Conservation (phyloP, 2,797 vertebrate genomes). For the Microhierax caerulescens region DNA sequence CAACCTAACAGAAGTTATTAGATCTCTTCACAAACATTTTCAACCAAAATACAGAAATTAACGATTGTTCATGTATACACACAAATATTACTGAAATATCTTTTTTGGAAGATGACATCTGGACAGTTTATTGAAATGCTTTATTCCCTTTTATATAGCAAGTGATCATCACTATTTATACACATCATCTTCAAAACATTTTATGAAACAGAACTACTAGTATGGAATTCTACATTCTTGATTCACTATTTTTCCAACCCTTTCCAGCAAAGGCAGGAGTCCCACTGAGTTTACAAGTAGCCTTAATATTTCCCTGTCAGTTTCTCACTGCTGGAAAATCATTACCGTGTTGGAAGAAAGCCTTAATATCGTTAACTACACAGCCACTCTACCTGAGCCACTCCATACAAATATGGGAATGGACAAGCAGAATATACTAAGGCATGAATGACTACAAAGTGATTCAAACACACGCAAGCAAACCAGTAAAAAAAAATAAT, state of each 20-base stretch:
- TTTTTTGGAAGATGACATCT: neutral
- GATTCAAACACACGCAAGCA: neutral
- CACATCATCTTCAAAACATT: neutral
- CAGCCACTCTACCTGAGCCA: conserved; percentile 16
- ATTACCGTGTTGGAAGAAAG: neutral
- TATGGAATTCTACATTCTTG: neutral
- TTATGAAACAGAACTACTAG: neutral
- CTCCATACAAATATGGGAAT: neutral
- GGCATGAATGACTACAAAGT: neutral
- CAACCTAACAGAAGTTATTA: neutral
- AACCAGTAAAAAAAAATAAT: neutral
- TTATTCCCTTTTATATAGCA: neutral
- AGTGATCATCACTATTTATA: neutral
- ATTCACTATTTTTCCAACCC: neutral
- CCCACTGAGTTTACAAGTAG: conserved; percentile 45
- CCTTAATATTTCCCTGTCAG: conserved; percentile 41
- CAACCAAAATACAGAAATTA: neutral
- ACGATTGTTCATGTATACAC: neutral
- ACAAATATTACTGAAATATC: neutral
- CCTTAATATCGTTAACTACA: conserved; percentile 31
- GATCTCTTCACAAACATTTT: neutral
- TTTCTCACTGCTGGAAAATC: conserved; percentile 29
- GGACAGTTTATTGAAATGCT: neutral
- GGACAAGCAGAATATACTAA: neutral
- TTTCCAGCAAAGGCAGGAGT: conserved; percentile 1